These are phyloP conservation scores for Sprattus sprattus DNA, from an alignment of 2,113 vertebrate genomes.

Conservation along the genomic window DNA sequence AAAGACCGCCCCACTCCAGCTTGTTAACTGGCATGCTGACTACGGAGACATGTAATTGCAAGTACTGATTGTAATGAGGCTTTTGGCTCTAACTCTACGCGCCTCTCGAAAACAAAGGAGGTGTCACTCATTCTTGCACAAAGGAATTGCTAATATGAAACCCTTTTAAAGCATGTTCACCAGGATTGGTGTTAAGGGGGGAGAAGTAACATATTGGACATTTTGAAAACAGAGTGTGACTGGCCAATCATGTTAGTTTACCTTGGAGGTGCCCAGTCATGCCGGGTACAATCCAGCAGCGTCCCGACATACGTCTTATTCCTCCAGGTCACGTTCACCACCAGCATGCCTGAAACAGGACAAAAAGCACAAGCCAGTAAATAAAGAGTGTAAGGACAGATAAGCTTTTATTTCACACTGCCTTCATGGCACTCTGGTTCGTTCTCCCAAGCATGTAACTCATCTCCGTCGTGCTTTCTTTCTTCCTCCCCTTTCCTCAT, in stretches of 20 bases:
- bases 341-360: slow-evolving; percentile 87
- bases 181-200: not conserved
- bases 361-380: slow-evolving; percentile 18
- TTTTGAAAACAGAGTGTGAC: not conserved
- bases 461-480: slow-evolving; percentile 29
- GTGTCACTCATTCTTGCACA: not conserved
- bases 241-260: slow-evolving; percentile 55
- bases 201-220: not conserved
- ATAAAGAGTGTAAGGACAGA: not conserved
- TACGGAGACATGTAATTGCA: slow-evolving; percentile 4
- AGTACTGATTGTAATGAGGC: slow-evolving; percentile 7
- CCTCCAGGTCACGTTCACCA: slow-evolving; percentile 98
- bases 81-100: not conserved
- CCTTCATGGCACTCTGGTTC: slow-evolving; percentile 21
- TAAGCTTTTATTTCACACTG: slow-evolving; percentile 12
- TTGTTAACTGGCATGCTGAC: not conserved
- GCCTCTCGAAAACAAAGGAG: not conserved
- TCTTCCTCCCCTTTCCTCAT: not conserved
- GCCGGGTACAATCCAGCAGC: slow-evolving; percentile 92
- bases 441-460: slow-evolving; percentile 30
- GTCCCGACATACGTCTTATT: slow-evolving; percentile 98
- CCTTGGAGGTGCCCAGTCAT: slow-evolving; percentile 98
- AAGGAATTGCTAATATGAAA: not conserved
- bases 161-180: not conserved
- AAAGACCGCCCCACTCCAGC: not conserved